phyloP scores from a whole-genome alignment of 92 coral and sea anemone species.

The Paramuricea clavata region DNA sequence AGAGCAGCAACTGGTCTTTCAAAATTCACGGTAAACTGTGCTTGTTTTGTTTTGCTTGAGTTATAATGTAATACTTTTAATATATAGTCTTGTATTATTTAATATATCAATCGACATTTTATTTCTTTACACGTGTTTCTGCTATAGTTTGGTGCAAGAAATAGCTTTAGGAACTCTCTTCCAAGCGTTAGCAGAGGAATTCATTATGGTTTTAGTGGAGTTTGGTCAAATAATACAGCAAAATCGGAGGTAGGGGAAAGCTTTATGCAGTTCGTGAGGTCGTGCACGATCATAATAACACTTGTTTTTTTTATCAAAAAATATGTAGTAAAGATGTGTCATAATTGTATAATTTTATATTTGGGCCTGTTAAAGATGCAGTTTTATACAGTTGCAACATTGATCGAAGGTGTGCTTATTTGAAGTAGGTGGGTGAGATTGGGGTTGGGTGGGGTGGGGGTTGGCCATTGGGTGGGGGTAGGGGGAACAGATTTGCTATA shows the following conservation, averaged over 20 bases:
- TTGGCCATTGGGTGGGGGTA: too few relatives aligned
- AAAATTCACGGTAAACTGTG: neutral
- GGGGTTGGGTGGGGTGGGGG: too few relatives aligned
- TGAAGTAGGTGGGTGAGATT: too few relatives aligned
- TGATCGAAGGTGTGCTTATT: too few relatives aligned
- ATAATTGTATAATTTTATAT: too few relatives aligned
- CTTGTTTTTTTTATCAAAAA: neutral
- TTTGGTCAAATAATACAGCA: slow-evolving; percentile 8
- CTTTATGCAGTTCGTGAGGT: neutral
- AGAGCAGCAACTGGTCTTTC: slow-evolving; percentile 20
- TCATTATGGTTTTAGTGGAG: neutral
- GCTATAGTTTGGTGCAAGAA: slow-evolving; percentile 3
- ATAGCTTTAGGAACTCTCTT: neutral
- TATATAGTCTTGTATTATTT: neutral
- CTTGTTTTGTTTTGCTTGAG: neutral
- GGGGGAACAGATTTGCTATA: too few relatives aligned
- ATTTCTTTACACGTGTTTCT: neutral
- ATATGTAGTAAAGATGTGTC: too few relatives aligned
- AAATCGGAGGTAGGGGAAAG: slow-evolving; percentile 2
- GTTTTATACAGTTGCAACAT: too few relatives aligned
- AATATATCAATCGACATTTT: neutral
- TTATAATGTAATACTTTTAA: neutral
- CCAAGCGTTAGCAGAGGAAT: slow-evolving; percentile 6
- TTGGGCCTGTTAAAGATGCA: too few relatives aligned
- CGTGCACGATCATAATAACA: neutral